Conservation (phyloP, 2,113 vertebrate genomes). For the Tachycineta bicolor region DNA sequence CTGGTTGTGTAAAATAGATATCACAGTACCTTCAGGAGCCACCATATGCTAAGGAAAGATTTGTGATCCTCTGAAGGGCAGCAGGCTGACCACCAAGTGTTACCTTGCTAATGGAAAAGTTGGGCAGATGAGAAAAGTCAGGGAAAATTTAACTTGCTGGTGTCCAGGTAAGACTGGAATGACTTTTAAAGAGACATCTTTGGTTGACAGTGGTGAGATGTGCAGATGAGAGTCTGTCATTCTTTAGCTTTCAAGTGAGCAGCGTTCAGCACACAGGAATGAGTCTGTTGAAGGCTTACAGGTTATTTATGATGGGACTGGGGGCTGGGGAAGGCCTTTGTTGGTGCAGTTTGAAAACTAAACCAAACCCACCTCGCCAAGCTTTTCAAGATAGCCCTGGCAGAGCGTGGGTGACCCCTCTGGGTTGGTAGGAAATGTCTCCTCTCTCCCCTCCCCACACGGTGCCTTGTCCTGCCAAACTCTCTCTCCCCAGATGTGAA, state of each 20-base stretch:
- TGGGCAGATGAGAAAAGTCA: rapidly evolving
- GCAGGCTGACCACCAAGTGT: background rate
- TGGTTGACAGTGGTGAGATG: background rate
- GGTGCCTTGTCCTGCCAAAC: background rate
- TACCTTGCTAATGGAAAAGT: background rate
- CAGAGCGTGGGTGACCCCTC: background rate
- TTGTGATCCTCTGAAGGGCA: background rate
- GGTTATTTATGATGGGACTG: background rate
- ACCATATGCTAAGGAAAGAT: background rate
- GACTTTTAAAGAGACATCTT: background rate
- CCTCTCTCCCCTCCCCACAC: rapidly evolving
- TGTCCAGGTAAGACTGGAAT: background rate
- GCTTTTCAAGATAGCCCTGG: background rate
- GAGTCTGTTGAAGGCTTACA: background rate
- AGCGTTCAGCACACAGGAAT: background rate
- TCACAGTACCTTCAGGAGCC: background rate
- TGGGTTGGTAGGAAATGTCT: background rate
- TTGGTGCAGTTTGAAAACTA: background rate
- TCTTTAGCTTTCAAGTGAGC: background rate
- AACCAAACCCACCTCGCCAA: background rate
- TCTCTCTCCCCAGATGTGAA: slow-evolving; percentile 16
- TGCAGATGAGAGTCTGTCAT: background rate
- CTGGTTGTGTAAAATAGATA: background rate
- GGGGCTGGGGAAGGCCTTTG: background rate
- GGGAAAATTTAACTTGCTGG: background rate